Conservation (phyloP, 2,113 vertebrate species). For the Cathartes aura region DNA sequence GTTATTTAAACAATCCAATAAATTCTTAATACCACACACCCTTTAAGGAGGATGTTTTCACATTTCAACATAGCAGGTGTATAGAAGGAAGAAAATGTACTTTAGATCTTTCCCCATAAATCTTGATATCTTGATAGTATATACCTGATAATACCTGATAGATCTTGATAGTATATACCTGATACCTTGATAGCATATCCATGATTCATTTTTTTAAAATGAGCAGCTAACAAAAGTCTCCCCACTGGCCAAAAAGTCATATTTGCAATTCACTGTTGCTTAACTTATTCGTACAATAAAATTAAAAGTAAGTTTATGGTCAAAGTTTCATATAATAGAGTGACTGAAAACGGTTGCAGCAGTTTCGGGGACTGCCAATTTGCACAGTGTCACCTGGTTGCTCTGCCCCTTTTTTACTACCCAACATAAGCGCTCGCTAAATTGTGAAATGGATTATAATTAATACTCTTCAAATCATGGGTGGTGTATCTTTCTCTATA, state of each 20-base stretch:
- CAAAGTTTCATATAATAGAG: neutral
- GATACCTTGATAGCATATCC: neutral
- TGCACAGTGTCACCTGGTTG: neutral
- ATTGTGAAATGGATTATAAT: neutral
- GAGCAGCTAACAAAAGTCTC: neutral
- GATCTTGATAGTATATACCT: neutral
- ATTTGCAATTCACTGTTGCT: neutral
- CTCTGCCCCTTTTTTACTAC: neutral
- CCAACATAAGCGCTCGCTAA: rapidly evolving
- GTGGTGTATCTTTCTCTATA: neutral
- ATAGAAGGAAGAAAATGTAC: neutral
- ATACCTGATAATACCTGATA: neutral
- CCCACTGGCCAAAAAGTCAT: neutral
- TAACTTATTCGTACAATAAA: neutral
- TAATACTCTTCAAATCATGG: neutral
- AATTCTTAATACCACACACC: neutral
- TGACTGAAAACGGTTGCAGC: neutral
- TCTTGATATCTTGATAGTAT: neutral
- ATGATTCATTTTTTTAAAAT: neutral
- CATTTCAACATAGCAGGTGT: neutral
- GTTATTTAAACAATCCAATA: neutral
- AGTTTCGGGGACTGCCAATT: neutral
- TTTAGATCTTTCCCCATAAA: neutral
- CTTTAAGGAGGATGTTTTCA: neutral
- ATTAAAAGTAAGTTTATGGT: neutral